Percentiles rank a stretch among this genome's conserved stretches.
These are phyloP conservation scores for Spilogale gracilis DNA, from an alignment of 2,113 vertebrate genomes.

Conservation along the genomic window DNA sequence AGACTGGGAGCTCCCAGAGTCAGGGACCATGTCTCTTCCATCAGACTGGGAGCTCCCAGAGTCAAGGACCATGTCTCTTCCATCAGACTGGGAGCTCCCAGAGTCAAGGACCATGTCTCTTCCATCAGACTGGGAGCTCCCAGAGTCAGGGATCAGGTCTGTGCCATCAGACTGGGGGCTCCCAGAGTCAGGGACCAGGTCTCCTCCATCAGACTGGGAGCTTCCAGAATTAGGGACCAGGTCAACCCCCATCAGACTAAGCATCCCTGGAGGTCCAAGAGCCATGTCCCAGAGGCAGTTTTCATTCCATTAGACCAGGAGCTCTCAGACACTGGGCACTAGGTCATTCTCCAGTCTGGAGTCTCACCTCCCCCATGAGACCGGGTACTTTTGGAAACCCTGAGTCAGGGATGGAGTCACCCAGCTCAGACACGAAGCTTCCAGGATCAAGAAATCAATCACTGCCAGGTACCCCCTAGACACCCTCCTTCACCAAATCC, in stretches of 20 bases:
- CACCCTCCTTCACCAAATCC: not conserved
- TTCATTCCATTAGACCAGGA: not conserved
- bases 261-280: not conserved
- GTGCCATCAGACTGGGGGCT: conserved; percentile 9
- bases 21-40: not conserved
- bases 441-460: not conserved
- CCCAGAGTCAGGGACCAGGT: not conserved
- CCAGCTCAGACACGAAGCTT: not conserved
- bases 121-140: conserved; percentile 35
- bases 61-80: not conserved
- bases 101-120: not conserved
- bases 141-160: not conserved
- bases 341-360: not conserved
- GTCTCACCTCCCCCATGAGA: not conserved
- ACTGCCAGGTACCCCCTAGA: not conserved
- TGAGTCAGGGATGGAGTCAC: not conserved
- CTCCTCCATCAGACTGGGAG: conserved; percentile 36
- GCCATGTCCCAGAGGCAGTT: not conserved
- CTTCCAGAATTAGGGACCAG: not conserved
- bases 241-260: not conserved
- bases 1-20: not conserved
- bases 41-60: not conserved
- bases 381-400: not conserved
- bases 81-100: conserved; percentile 27
- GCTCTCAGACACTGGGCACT: not conserved